These are phyloP conservation scores for Ursus arctos DNA, from an alignment of 2,113 vertebrate species.

Conservation along the genomic window DNA sequence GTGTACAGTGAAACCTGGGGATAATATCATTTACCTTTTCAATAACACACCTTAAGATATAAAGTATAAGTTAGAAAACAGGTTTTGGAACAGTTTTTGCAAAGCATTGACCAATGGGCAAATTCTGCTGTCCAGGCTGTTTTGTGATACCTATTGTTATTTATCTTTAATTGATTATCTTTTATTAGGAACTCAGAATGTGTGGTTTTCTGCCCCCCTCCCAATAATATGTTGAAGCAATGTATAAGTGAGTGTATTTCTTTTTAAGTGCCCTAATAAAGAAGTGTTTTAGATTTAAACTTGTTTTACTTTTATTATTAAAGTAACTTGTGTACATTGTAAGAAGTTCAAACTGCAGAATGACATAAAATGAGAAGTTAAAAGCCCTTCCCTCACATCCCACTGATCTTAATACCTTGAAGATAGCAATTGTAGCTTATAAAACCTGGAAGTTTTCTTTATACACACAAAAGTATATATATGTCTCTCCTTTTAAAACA, in stretches of 20 bases:
- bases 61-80: neutral
- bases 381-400: neutral
- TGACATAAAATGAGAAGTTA: slow-evolving; percentile 12
- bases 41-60: neutral
- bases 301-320: slow-evolving; percentile 22
- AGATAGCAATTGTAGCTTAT: neutral
- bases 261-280: slow-evolving; percentile 38
- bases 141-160: neutral
- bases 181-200: neutral
- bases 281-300: slow-evolving; percentile 18
- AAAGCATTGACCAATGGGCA: neutral
- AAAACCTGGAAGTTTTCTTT: slow-evolving; percentile 39
- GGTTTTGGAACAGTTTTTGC: slow-evolving; percentile 43
- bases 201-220: neutral
- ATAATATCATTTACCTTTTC: neutral
- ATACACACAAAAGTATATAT: neutral
- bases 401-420: neutral
- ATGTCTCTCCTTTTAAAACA: neutral
- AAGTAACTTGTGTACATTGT: neutral
- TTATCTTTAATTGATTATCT: neutral
- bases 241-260: neutral
- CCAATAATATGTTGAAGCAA: neutral
- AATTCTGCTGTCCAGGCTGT: neutral
- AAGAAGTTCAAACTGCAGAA: neutral
- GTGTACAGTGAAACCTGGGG: neutral